Percentiles rank a stretch among this genome's conserved stretches.
Evolutionary conservation across 2,888 invertebrate species (phyloP).

Genomic region (Plagodis pulveraria): DNA sequence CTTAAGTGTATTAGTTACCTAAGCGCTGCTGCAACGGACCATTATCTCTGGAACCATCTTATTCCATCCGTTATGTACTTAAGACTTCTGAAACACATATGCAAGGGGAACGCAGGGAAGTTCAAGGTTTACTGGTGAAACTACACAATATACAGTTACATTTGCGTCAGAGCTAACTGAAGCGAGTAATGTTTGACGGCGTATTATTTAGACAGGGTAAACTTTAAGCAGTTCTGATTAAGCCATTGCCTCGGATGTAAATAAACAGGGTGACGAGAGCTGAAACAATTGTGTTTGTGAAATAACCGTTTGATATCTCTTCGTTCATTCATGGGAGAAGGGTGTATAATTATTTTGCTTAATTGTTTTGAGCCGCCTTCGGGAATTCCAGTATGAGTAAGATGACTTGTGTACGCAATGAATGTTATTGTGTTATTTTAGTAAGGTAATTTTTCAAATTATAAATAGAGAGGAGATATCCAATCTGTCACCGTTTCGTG

Average conservation of each 20-base stretch:
- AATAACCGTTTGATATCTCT: conserved; percentile 20
- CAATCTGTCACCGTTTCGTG: too few species aligned
- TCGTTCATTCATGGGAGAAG: not conserved
- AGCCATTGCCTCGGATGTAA: conserved; percentile 48
- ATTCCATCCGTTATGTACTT: conserved; percentile 29
- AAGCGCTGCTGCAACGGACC: conserved; percentile 60
- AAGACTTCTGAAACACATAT: conserved; percentile 15
- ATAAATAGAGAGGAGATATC: too few species aligned
- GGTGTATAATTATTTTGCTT: too few species aligned
- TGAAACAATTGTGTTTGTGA: conserved; percentile 27
- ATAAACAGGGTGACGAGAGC: conserved; percentile 25
- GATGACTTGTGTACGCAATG: too few species aligned
- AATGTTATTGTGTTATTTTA: too few species aligned
- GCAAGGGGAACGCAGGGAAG: conserved; percentile 36
- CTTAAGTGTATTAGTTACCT: conserved; percentile 66
- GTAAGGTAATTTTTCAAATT: too few species aligned
- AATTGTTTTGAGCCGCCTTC: too few species aligned
- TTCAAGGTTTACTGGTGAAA: conserved; percentile 48
- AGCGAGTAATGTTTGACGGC: conserved; percentile 64
- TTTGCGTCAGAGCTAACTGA: conserved; percentile 61
- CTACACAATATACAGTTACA: conserved; percentile 51
- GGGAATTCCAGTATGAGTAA: too few species aligned
- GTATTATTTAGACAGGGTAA: conserved; percentile 66
- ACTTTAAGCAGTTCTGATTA: conserved; percentile 64
- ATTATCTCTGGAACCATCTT: conserved; percentile 44